Evolutionary conservation across 2,888 invertebrate genomes (phyloP).

Genomic region (Biston betularia): DNA sequence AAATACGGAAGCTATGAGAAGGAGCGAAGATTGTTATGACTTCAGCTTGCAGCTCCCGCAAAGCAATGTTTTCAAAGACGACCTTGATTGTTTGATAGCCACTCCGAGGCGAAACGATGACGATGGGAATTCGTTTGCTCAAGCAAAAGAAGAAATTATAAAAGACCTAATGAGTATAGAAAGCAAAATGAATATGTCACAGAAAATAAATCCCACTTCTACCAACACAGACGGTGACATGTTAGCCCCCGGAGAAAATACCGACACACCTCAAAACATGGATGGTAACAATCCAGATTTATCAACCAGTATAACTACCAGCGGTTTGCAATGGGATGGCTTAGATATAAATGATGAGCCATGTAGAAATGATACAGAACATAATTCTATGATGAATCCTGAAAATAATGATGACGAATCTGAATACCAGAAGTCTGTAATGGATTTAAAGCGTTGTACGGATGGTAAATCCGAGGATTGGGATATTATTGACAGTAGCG

Average conservation of each 20-base stretch:
- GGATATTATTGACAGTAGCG: slow-evolving; percentile 55
- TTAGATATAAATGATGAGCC: slow-evolving; percentile 50
- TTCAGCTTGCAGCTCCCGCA: slow-evolving; percentile 74
- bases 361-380: slow-evolving; percentile 35
- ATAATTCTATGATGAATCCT: slow-evolving; percentile 37
- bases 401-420: slow-evolving; percentile 49
- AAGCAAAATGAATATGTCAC: slow-evolving; percentile 66
- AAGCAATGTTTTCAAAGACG: slow-evolving; percentile 73
- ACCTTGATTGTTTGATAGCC: slow-evolving; percentile 76
- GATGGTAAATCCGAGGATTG: slow-evolving; percentile 58
- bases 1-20: slow-evolving; percentile 70
- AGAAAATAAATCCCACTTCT: slow-evolving; percentile 49
- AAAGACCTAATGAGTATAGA: slow-evolving; percentile 81
- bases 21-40: slow-evolving; percentile 77
- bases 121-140: slow-evolving; percentile 60
- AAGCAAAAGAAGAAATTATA: slow-evolving; percentile 77
- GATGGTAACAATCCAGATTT: slow-evolving; percentile 47
- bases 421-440: slow-evolving; percentile 55
- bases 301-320: slow-evolving; percentile 44
- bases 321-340: slow-evolving; percentile 58
- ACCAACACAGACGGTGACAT: slow-evolving; percentile 45
- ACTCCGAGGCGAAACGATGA: slow-evolving; percentile 69
- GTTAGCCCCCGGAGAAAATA: slow-evolving; percentile 45
- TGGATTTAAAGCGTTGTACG: slow-evolving; percentile 61
- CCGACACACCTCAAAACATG: slow-evolving; percentile 38